Evolutionary conservation across 1,140 invertebrate genomes (phyloP).

Genomic region (Lepidurus couesii): DNA sequence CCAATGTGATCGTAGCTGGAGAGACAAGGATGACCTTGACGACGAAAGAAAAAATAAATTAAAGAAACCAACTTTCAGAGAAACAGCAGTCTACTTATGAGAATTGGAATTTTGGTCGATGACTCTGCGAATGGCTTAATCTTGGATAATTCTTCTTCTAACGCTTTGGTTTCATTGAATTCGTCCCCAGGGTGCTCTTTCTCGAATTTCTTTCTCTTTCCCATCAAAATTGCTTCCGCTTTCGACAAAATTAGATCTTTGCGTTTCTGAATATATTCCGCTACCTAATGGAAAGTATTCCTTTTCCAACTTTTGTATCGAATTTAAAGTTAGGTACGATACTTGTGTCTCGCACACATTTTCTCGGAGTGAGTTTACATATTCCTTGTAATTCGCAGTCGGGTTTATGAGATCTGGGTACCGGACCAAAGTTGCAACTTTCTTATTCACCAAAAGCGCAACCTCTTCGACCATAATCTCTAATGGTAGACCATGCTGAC

Average conservation of each 20-base stretch:
- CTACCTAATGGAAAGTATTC: constrained; percentile 10
- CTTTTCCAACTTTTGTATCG: not conserved
- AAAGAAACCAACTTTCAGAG: not conserved
- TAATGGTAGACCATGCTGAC: constrained; percentile 25
- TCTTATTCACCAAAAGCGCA: not conserved
- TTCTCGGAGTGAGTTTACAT: not conserved
- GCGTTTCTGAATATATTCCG: constrained; percentile 22
- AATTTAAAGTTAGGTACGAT: not conserved
- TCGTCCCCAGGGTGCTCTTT: constrained; percentile 19
- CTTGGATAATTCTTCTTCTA: constrained; percentile 32
- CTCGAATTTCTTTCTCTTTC: constrained; percentile 28
- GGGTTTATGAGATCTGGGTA: constrained; percentile 7
- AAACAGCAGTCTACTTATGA: constrained; percentile 26
- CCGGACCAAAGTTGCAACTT: constrained; percentile 17
- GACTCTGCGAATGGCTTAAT: constrained; percentile 24
- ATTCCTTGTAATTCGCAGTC: not conserved
- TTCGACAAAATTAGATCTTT: constrained; percentile 19
- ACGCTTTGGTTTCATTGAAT: constrained; percentile 23
- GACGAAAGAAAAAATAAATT: not conserved
- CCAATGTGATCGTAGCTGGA: not conserved
- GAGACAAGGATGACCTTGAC: not conserved
- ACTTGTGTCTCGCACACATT: not conserved
- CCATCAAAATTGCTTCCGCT: not conserved
- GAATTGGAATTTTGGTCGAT: constrained; percentile 30
- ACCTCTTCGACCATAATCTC: constrained; percentile 31